A percentile compares a stretch with the other conserved stretches of the same genome.
These are phyloP conservation scores for Tanypteryx hageni DNA, from an alignment of 2,888 invertebrate genomes.

Conservation along the genomic window DNA sequence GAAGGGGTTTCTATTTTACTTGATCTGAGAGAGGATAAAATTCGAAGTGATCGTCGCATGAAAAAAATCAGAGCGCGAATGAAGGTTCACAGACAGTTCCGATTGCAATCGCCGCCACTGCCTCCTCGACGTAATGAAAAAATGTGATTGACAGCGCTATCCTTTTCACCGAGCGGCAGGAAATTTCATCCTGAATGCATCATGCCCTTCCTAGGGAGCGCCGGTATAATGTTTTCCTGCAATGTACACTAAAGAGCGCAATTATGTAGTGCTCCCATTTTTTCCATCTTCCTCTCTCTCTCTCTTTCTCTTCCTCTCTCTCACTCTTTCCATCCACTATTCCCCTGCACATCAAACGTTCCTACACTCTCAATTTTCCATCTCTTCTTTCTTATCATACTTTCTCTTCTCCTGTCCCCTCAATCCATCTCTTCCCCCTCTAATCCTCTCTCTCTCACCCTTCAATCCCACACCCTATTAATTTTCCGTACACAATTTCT, in stretches of 20 bases:
- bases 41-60: too few species aligned
- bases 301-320: background rate
- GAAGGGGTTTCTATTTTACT: too few species aligned
- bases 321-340: too few species aligned
- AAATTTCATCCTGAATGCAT: background rate
- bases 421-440: background rate
- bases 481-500: background rate
- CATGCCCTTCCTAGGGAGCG: background rate
- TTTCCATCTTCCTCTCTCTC: background rate
- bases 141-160: background rate
- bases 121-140: background rate
- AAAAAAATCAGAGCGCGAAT: too few species aligned
- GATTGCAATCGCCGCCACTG: too few species aligned
- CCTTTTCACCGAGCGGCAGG: background rate
- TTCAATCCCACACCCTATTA: too few species aligned
- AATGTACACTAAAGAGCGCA: background rate
- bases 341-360: too few species aligned
- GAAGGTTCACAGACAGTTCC: too few species aligned
- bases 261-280: background rate
- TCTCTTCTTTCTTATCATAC: background rate
- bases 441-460: too few species aligned
- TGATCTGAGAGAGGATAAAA: too few species aligned
- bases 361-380: background rate
- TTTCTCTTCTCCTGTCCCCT: background rate
- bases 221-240: background rate